Base-by-base conservation (phyloP, 2,113 vertebrate species). In the Pristiophorus japonicus region DNA sequence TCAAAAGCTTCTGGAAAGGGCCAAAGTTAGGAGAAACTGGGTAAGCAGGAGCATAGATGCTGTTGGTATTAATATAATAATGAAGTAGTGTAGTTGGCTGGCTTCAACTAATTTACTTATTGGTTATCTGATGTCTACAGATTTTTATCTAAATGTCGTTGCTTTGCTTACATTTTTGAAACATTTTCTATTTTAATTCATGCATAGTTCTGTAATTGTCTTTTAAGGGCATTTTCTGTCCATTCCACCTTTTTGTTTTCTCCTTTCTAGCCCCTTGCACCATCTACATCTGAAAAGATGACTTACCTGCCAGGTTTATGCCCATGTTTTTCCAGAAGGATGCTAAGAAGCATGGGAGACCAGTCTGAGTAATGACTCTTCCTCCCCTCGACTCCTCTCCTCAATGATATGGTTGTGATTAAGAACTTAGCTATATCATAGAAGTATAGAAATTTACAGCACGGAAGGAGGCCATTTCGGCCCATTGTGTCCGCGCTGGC, bases 21-120 rank as follows among this genome's bases (percentile, higher is more conserved):
- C 98, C 95, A 98, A 97, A 96, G 97, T 90, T 0, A 98, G 97
- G 97, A 98, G 97, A 96, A 99, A 99, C 96, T 99, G 99, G 99
- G 99, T 99, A 96, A 0, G 97, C 93, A 94, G 38, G 93, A 94
- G 42, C 45, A 27, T 47, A 94, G 42, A 73, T 93, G 27, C 88
- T 67, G 88, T 95, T 95, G 73, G 24, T 66, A 94, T 93, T 47
- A 51, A 59, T 73, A 38, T 47, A 87, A 27, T 27, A 94, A 67
- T 94, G 45, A 94, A 47, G 10, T 94, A 94, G 14, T 65, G n/a
- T 34, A 38, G 55, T 38, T 92, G 14, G 88, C n/a, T 90, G 30
- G 51, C 30, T 59, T 90, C 84, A 85, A 16, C 27, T 59, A 55
- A 59, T 59, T 87, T 87, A 87, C n/a, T 78, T 45, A 24, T 55